A percentile compares a stretch with the other conserved stretches of the same genome.
Conservation (phyloP, 1,140 invertebrate genomes). For the Bombus balteatus region DNA sequence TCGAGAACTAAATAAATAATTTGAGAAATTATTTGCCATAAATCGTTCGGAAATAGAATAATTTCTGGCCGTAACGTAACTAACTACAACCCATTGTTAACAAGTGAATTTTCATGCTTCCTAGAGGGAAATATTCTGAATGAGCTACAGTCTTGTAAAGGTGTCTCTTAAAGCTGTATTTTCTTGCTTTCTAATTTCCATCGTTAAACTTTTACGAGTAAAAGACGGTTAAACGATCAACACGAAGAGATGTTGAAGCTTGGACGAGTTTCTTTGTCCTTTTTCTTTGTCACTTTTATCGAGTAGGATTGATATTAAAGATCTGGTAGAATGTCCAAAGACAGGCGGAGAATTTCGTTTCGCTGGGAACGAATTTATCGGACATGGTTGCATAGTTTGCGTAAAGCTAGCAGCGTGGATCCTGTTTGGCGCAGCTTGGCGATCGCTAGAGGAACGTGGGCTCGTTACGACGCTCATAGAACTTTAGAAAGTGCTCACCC, state of each 20-base stretch:
- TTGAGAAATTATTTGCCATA: background rate
- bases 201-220: background rate
- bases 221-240: background rate
- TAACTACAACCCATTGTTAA: background rate
- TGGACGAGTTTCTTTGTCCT: background rate
- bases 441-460: background rate
- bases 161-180: background rate
- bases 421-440: background rate
- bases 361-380: slow-evolving; percentile 23
- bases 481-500: background rate
- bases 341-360: slow-evolving; percentile 18
- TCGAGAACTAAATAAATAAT: background rate
- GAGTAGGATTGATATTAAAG: background rate
- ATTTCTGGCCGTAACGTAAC: background rate
- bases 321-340: background rate
- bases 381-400: slow-evolving; percentile 31
- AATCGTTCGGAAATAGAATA: background rate
- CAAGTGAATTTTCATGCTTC: background rate
- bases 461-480: slow-evolving; percentile 3
- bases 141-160: background rate
- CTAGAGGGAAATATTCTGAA: background rate
- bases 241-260: background rate
- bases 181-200: background rate
- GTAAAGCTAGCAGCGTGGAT: background rate
- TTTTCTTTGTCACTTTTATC: background rate